Evolutionary conservation across 1,140 invertebrate species (phyloP), one percentile per base, ranked within the genome.

Genomic region (Drosophila elegans): DNA sequence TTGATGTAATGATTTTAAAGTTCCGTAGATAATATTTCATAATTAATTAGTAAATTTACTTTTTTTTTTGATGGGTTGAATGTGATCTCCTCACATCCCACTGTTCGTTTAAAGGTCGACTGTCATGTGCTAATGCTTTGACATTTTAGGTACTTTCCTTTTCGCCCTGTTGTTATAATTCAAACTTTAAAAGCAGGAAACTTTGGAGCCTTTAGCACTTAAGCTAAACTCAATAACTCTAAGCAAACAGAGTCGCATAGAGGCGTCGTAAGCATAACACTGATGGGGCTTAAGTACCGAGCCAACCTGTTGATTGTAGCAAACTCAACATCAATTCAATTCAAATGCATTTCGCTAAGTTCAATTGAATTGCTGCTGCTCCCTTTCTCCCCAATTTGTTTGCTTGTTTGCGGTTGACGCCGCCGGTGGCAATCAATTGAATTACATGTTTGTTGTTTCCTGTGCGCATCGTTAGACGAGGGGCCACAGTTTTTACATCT

Each of bases 361-460:
- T 71, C 83, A 86, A 86, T 86, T 88, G 74, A 86, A 86, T 86
- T 88, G 74, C 45, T 66, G 46, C 53, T 49, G 49, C 68, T 44
- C 52, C 52, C 52, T 48, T 41, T 27, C 9, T 32, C 34, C 34
- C 39, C 38, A 6, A 34, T 25, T 41, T 76, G 45, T 46, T 59
- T 69, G 67, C 64, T 82, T 64, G 74, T 77, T 76, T 68, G 63
- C 60, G 69, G 62, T 61, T 53, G 54, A 41, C 61, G 59, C 51
- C 49, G 74, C 74, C 61, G 56, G 61, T 71, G 69, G 71, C 83
- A 86, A 86, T 88, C 82, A 86, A 86, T 86, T 86, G 82, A 88
- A 86, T 86, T 86, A 86, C 82, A 88, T 86, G 83, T 83, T 82
- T 64, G 62, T 59, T 62, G 75, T 66, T 86, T 86, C 71, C 82